Evolutionary conservation across 2,888 invertebrate genomes (phyloP), one percentile per base, ranked within the genome.

Genomic region (Erpobdella octoculata): DNA sequence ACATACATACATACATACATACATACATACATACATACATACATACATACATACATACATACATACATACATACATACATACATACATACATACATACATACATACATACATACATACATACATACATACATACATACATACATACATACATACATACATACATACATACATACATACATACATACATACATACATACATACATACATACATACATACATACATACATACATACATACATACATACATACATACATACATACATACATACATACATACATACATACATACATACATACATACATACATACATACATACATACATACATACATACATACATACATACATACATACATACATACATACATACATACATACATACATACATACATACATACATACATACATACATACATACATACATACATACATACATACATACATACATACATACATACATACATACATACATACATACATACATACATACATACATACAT

Each of bases 341-440:
- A 21, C 15, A 15, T 31, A 33, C 65, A 66, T 28, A 31, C 9
- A 28, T 62, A 28, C 25, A 62, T 62, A 28, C 25, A 62, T 62
- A 6, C 62, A 62, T 62, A 31, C 28, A 62, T 62, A 6, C 8
- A 62, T 62, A 6, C 31, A 62, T 62, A 35, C 62, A 25, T 62
- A 35, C 28, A 28, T 62, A 31, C 25, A 62, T 62, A 31, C 25
- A 62, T 62, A 31, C 25, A 12, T n/a, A n/a, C 59, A 59, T 59
- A 59, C 21, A n/a, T 21, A 59, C 59, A 62, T 62, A 25, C 59
- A 59, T 59, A 59, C 59, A 59, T 59, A 59, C 59, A 59, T 59
- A 59, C 59, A 59, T 59, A 59, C 59, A 59, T 59, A 59, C 59
- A 59, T 59, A 59, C 59, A 59, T 59, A 59, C 59, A 59, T 59